Percentiles rank a stretch among this genome's conserved stretches.
Conservation (phyloP, 2,888 invertebrate species). For the Parnassius mnemosyne region DNA sequence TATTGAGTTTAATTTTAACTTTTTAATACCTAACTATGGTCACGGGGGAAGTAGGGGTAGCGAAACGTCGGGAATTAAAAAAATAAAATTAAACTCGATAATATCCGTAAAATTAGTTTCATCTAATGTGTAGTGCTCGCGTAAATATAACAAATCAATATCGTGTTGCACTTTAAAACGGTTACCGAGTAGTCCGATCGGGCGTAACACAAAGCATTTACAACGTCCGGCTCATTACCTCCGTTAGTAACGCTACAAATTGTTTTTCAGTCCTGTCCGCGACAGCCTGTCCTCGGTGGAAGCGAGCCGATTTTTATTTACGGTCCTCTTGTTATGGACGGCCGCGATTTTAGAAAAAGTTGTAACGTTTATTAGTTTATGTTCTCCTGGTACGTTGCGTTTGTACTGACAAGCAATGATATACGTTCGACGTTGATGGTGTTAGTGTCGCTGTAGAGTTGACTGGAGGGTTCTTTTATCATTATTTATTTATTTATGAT, state of each 20-base stretch:
- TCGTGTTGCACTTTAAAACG: conserved; percentile 7
- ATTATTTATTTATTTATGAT: too few species aligned
- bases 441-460: too few species aligned
- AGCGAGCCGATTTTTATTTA: conserved; percentile 25
- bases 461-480: too few species aligned
- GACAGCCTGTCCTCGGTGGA: conserved; percentile 38
- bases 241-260: conserved; percentile 43
- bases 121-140: too few species aligned
- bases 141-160: not conserved
- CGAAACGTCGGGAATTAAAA: too few species aligned
- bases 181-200: conserved; percentile 2
- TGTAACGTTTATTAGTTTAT: too few species aligned
- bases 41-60: too few species aligned
- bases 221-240: conserved; percentile 26
- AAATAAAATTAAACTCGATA: too few species aligned
- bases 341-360: not conserved
- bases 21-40: too few species aligned
- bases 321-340: conserved; percentile 3
- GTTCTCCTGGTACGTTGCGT: not conserved
- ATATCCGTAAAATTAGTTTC: too few species aligned
- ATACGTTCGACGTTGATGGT: too few species aligned
- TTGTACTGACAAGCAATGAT: not conserved
- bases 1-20: too few species aligned
- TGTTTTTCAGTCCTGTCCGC: conserved; percentile 39
- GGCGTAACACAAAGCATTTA: conserved; percentile 16